A percentile compares a stretch with the other conserved stretches of the same genome.
phyloP scores from a whole-genome alignment of 2,113 vertebrate genomes.

The Prochilodus magdalenae region DNA sequence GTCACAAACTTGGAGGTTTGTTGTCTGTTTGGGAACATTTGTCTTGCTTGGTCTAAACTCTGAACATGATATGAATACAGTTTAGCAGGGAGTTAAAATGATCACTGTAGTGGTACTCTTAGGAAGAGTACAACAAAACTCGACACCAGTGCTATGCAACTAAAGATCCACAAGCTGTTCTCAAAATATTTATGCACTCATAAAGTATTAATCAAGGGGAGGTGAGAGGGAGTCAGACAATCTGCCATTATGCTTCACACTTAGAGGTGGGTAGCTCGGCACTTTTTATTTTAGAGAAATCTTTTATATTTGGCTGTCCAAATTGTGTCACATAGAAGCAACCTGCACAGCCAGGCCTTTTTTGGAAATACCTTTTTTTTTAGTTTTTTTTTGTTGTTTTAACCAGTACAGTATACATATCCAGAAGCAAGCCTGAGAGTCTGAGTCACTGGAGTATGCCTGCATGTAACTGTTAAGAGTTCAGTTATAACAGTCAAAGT shows the following conservation, averaged over 20 bases:
- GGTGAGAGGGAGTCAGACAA: neutral
- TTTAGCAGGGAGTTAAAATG: neutral
- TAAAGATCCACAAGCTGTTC: neutral
- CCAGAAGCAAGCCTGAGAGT: neutral
- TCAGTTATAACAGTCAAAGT: neutral
- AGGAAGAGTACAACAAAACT: neutral
- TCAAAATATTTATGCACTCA: neutral
- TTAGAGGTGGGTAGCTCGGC: neutral
- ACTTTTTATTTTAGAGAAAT: neutral
- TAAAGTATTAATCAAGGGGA: neutral
- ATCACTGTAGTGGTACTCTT: neutral
- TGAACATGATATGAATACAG: neutral
- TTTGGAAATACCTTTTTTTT: neutral
- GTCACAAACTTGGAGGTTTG: neutral
- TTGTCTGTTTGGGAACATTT: neutral
- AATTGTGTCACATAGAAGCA: neutral
- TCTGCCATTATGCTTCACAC: neutral
- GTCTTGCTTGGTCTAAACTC: neutral
- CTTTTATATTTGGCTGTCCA: neutral
- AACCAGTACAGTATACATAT: slow-evolving; percentile 16
- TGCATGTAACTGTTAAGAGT: neutral
- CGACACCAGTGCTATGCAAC: neutral
- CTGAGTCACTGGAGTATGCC: too few species aligned
- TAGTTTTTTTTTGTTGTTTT: neutral
- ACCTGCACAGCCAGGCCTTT: neutral